phyloP scores from a whole-genome alignment of 2,113 vertebrate species.

The Cercocebus atys region DNA sequence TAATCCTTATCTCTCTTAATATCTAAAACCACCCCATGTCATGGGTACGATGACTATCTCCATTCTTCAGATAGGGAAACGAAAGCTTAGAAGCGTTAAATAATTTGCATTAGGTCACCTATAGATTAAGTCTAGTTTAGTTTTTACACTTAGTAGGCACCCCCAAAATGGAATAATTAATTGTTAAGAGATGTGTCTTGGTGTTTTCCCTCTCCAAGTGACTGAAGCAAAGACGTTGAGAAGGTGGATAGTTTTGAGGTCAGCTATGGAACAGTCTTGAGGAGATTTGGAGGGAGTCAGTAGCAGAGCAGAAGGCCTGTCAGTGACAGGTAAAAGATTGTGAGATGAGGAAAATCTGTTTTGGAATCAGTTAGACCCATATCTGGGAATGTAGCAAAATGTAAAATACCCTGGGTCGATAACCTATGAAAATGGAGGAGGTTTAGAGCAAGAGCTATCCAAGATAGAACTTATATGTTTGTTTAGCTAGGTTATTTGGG shows the following conservation, averaged over 20 bases:
- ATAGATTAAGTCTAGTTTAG: neutral
- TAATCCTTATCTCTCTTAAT: neutral
- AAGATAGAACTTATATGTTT: neutral
- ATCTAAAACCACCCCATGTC: neutral
- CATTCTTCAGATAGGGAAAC: neutral
- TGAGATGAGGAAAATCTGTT: neutral
- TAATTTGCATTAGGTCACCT: neutral
- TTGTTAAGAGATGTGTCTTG: neutral
- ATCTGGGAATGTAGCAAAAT: neutral
- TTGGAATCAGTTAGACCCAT: neutral
- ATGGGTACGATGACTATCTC: neutral
- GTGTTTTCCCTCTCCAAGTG: neutral
- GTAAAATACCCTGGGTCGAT: neutral
- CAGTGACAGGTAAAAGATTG: neutral
- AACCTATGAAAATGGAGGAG: neutral
- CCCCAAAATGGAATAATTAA: neutral
- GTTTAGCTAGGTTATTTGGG: neutral
- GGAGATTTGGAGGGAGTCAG: neutral
- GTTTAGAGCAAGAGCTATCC: neutral
- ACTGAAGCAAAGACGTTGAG: neutral
- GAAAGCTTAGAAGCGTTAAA: neutral
- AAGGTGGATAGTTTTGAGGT: neutral
- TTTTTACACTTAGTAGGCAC: neutral
- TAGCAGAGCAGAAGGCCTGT: neutral
- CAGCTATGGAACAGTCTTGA: neutral